Base-by-base conservation (phyloP, 1,140 invertebrate species). In the Habropoda laboriosa region DNA sequence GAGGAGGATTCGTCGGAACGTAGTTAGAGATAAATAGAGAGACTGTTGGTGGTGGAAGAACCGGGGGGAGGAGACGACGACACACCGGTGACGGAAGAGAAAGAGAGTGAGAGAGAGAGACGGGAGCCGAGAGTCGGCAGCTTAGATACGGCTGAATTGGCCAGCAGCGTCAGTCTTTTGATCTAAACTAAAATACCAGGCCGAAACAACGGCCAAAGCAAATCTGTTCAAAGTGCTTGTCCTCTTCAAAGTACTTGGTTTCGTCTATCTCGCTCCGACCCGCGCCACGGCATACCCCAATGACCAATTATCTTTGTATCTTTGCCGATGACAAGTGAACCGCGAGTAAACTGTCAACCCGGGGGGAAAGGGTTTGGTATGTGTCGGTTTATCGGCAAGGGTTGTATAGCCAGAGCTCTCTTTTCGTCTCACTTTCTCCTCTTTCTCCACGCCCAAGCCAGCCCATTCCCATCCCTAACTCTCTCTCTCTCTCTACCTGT, bases 251-350 rank as follows among this genome's bases (percentile, higher is more conserved):
- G 90, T 89, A 88, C 87, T 90, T 87, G 86, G 67, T 84, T 86
- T 84, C 87, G 86, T 86, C 87, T 80, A 85, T 90, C 87, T 90
- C 86, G 82, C 83, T 90, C 88, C 58, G 86, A 85, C 82, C 75
- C 87, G 73, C 86, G 82, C 86, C 80, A 82, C 83, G 70, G 35
- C 82, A 93, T 93, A 93, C 89, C 88, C 89, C 89, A 90, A 92
- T 93, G 92, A 93, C 89, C 92, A 93, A 93, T 93, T 93, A 93
- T 92, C 89, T 87, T 88, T 87, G 88, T 92, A 92, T 92, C 91
- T 93, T 92, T 93, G 83, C 90, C 92, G 82, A 92, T 93, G 90
- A 90, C 88, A 90, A 90, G 83, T 88, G 89, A 89, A 85, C 88
- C 91, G 89, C 88, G 86, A 91, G 87, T 90, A 90, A 91, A 91